A percentile compares a stretch with the other conserved stretches of the same genome.
phyloP scores from a whole-genome alignment of 2,888 invertebrate genomes.

The Piscicola geometra region DNA sequence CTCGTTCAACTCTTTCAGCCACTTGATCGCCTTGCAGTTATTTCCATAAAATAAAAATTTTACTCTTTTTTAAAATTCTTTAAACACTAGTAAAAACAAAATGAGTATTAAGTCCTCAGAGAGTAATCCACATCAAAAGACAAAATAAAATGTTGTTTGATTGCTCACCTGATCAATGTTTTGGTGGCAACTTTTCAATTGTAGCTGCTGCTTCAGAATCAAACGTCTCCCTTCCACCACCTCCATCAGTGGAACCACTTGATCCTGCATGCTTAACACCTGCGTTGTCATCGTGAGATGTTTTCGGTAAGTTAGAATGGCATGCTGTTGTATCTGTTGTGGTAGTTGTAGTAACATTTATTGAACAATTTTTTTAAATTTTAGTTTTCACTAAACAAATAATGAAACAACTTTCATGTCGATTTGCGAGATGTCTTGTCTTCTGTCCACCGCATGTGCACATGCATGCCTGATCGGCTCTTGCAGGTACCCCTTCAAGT shows the following conservation, averaged over 20 bases:
- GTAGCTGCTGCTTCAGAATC: slow-evolving; percentile 71
- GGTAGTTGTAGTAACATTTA: no score
- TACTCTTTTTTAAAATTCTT: neutral
- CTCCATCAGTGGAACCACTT: slow-evolving; percentile 56
- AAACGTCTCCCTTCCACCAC: slow-evolving; percentile 72
- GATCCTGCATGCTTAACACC: neutral
- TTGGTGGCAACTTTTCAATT: slow-evolving; percentile 71
- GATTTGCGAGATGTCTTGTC: neutral
- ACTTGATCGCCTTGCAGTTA: slow-evolving; percentile 63
- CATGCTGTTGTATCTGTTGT: no score
- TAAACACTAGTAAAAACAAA: no score
- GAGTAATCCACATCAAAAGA: neutral
- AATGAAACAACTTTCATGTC: no score
- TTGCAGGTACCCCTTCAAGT: neutral
- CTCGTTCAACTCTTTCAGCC: slow-evolving; percentile 71
- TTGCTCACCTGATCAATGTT: slow-evolving; percentile 70
- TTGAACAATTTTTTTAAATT: no score
- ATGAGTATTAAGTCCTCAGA: no score
- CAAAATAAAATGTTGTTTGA: no score
- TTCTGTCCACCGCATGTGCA: neutral
- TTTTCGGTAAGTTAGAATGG: no score
- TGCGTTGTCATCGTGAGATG: no score
- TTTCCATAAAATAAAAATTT: neutral
- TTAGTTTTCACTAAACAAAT: no score
- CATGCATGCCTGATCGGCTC: neutral